Percentiles rank a stretch among this genome's conserved stretches.
These are phyloP conservation scores for Parasteatoda lunata DNA, from an alignment of 2,888 invertebrate genomes.

Conservation along the genomic window DNA sequence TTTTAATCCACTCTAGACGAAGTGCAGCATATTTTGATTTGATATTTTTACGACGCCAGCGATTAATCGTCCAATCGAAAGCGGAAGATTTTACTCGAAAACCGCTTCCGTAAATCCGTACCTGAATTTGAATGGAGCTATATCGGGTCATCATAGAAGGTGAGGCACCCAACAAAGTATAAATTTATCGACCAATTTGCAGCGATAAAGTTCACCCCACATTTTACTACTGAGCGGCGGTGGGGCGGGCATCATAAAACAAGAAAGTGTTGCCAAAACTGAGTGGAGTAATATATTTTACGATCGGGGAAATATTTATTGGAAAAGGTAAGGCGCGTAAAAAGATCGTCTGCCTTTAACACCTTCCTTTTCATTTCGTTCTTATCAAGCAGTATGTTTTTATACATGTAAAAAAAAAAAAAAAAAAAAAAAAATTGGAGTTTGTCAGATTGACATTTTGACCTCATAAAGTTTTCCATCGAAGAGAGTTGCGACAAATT, in stretches of 20 bases:
- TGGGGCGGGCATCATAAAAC: background rate
- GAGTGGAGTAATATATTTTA: slow-evolving; percentile 5
- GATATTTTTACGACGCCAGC: too few species aligned
- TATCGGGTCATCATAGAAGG: background rate
- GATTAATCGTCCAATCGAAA: background rate
- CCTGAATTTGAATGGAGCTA: background rate
- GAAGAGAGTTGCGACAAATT: background rate
- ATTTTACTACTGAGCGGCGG: background rate
- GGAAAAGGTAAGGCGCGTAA: slow-evolving; percentile 2
- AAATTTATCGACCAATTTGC: slow-evolving; percentile 2
- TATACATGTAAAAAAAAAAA: background rate
- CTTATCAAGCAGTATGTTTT: background rate
- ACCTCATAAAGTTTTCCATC: slow-evolving; percentile 1
- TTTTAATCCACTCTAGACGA: too few species aligned
- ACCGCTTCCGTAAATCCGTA: background rate
- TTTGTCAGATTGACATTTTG: background rate
- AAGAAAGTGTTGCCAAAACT: slow-evolving; percentile 2
- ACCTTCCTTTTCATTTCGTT: background rate
- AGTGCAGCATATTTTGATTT: too few species aligned
- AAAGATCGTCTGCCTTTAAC: slow-evolving; percentile 1
- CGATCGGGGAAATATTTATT: slow-evolving; percentile 2
- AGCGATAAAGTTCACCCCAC: background rate
- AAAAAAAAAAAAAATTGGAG: background rate
- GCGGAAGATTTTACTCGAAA: background rate
- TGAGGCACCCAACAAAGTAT: background rate